phyloP scores from a whole-genome alignment of 2,113 vertebrate genomes.

The Raja brachyura region DNA sequence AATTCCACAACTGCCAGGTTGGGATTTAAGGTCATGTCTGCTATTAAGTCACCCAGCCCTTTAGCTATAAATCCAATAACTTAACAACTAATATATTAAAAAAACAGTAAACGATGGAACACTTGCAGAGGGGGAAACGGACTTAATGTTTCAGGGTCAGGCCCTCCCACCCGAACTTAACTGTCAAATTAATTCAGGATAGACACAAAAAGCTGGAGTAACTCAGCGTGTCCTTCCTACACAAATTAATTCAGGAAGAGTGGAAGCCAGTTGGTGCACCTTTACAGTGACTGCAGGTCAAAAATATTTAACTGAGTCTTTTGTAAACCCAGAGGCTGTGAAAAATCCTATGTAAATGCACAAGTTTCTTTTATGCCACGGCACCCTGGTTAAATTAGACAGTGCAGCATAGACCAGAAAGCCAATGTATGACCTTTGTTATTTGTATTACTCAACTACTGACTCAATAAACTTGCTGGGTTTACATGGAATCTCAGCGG shows the following conservation, averaged over 20 bases:
- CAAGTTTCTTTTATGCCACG: background rate
- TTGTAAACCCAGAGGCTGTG: background rate
- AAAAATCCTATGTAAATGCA: background rate
- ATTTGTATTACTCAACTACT: background rate
- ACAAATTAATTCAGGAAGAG: background rate
- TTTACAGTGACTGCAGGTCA: background rate
- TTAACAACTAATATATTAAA: too few species aligned
- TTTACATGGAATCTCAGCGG: background rate
- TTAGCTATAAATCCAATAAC: too few species aligned
- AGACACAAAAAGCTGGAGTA: too few species aligned
- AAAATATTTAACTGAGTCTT: background rate
- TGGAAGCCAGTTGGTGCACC: background rate
- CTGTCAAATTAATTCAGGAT: background rate
- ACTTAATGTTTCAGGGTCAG: too few species aligned
- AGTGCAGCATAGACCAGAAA: background rate
- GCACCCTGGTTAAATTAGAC: background rate
- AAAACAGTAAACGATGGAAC: too few species aligned
- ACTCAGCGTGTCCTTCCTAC: too few species aligned
- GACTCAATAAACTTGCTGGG: background rate
- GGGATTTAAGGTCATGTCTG: too few species aligned
- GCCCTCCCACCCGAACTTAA: too few species aligned
- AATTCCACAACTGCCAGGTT: too few species aligned
- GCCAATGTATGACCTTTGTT: background rate
- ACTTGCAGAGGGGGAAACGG: too few species aligned
- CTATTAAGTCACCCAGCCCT: too few species aligned